Evolutionary conservation across 2,797 vertebrate genomes (phyloP).

Genomic region (Falco naumanni): DNA sequence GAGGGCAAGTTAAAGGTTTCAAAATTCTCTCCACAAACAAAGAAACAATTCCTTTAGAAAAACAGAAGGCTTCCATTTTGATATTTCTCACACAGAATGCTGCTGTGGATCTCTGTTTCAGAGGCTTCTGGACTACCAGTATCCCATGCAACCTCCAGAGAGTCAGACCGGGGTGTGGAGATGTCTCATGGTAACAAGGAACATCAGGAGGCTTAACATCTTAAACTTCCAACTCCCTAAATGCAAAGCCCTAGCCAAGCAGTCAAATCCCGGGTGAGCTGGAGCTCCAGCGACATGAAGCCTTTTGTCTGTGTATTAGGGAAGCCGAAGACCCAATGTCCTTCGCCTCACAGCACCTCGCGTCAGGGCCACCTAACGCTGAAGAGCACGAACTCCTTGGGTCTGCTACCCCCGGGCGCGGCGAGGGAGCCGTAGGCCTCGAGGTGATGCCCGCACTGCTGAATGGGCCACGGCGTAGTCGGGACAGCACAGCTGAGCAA

Average conservation of each 20-base stretch:
- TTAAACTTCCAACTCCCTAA: background rate
- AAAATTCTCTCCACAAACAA: background rate
- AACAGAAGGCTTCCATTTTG: background rate
- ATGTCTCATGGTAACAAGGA: background rate
- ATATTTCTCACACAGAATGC: background rate
- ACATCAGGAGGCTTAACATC: background rate
- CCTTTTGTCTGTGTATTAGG: background rate
- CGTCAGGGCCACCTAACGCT: background rate
- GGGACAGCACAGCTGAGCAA: background rate
- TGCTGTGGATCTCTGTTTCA: background rate
- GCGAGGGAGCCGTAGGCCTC: background rate
- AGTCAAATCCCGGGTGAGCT: background rate
- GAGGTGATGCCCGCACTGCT: background rate
- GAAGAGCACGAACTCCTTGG: background rate
- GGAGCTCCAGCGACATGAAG: background rate
- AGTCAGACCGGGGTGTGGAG: background rate
- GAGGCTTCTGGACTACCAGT: fast-evolving
- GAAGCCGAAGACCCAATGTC: background rate
- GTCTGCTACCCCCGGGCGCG: background rate
- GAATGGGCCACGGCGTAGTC: background rate
- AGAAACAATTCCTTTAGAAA: background rate
- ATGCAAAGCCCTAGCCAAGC: background rate
- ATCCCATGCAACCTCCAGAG: background rate
- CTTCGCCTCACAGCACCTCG: background rate
- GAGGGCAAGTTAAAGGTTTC: background rate